Conservation (phyloP, 1,140 invertebrate species). For the Drosophila bocki region DNA sequence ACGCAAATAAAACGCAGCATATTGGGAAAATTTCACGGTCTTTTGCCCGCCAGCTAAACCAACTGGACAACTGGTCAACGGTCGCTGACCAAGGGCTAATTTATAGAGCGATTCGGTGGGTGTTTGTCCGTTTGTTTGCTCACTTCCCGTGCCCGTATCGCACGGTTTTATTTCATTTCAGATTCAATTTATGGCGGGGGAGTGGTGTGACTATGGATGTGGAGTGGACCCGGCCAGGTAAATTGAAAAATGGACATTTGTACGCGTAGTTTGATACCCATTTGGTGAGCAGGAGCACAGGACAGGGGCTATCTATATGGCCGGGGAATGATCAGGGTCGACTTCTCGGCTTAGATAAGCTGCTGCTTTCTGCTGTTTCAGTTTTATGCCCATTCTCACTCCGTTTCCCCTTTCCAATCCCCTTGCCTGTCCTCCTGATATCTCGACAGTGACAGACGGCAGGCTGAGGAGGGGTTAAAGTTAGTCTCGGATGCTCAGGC, state of each 20-base stretch:
- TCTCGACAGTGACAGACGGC: constrained; percentile 69
- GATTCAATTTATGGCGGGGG: constrained; percentile 68
- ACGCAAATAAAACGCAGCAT: constrained; percentile 67
- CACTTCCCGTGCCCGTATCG: constrained; percentile 22
- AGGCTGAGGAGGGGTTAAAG: constrained; percentile 32
- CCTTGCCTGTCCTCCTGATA: constrained; percentile 22
- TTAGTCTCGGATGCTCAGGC: constrained; percentile 4
- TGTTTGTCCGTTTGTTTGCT: constrained; percentile 62
- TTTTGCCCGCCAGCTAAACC: constrained; percentile 64
- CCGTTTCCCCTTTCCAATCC: background rate
- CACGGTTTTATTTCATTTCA: constrained; percentile 41
- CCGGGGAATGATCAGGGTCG: constrained; percentile 50
- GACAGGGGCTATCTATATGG: constrained; percentile 34
- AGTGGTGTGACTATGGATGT: background rate
- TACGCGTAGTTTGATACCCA: constrained; percentile 67
- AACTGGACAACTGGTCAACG: constrained; percentile 62
- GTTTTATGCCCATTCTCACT: constrained; percentile 6
- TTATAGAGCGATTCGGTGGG: constrained; percentile 76
- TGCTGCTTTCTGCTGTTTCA: constrained; percentile 26
- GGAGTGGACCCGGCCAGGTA: constrained; percentile 52
- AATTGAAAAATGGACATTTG: constrained; percentile 81
- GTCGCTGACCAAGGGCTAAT: constrained; percentile 71
- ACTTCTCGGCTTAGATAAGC: constrained; percentile 79
- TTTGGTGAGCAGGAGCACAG: constrained; percentile 26
- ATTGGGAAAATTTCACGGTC: constrained; percentile 82